Evolutionary conservation across 1,140 invertebrate species (phyloP).

Genomic region (Drosophila suzukii): DNA sequence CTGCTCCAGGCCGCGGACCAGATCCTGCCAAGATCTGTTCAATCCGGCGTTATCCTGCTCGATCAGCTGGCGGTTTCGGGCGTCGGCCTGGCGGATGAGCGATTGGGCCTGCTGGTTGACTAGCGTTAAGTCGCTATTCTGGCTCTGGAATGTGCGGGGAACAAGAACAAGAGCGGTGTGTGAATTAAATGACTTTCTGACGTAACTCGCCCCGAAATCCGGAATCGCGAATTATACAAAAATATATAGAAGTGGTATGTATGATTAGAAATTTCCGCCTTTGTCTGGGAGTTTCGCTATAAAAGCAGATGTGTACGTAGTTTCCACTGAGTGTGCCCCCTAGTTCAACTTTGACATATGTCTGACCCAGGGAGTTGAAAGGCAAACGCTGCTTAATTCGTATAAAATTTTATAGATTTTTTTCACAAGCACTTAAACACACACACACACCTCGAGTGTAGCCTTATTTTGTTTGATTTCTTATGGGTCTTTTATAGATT

Average conservation of each 20-base stretch:
- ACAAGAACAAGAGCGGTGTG: slow-evolving; percentile 17
- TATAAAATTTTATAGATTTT: slow-evolving; percentile 36
- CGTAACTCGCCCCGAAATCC: slow-evolving; percentile 24
- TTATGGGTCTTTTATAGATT: slow-evolving; percentile 54
- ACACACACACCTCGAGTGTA: slow-evolving; percentile 30
- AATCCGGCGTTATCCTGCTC: slow-evolving; percentile 87
- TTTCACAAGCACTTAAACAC: slow-evolving; percentile 22
- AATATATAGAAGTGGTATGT: neutral
- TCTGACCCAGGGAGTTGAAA: slow-evolving; percentile 15
- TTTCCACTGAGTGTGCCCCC: slow-evolving; percentile 13
- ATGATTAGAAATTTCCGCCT: neutral
- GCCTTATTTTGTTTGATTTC: slow-evolving; percentile 31
- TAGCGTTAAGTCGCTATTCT: slow-evolving; percentile 73
- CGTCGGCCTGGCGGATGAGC: slow-evolving; percentile 88
- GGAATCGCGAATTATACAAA: slow-evolving; percentile 15
- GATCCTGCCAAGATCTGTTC: slow-evolving; percentile 90
- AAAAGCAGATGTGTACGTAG: neutral
- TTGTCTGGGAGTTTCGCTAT: neutral
- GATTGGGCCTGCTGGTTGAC: slow-evolving; percentile 88
- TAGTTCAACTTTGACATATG: slow-evolving; percentile 69
- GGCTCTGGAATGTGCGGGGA: slow-evolving; percentile 59
- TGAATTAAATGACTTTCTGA: slow-evolving; percentile 1
- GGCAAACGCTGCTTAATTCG: slow-evolving; percentile 33
- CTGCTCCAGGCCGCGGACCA: slow-evolving; percentile 89
- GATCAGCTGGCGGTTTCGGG: slow-evolving; percentile 87